Evolutionary conservation across 2,113 vertebrate genomes (phyloP).

Genomic region (Dermatemys mawii): DNA sequence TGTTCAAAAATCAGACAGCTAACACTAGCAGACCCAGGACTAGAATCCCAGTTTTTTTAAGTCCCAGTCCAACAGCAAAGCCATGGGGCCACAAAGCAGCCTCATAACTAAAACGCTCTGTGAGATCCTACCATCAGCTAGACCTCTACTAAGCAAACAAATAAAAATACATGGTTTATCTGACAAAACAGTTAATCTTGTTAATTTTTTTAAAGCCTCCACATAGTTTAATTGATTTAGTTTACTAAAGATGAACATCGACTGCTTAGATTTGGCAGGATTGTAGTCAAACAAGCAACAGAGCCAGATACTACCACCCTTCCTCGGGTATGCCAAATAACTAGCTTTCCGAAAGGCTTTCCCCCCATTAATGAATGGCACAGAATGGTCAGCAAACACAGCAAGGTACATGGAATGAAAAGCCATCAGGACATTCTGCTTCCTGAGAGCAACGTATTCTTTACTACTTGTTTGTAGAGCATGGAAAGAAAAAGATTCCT

Average conservation of each 20-base stretch:
- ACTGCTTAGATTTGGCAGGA: accelerated
- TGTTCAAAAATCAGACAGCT: not conserved
- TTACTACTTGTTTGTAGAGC: constrained; percentile 34
- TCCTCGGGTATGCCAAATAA: not conserved
- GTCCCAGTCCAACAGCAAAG: not conserved
- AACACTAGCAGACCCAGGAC: not conserved
- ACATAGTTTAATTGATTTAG: not conserved
- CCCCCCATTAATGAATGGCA: not conserved
- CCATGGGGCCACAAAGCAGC: not conserved
- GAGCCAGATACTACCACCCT: accelerated
- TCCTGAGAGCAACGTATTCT: constrained; percentile 43
- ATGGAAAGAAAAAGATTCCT: constrained; percentile 34
- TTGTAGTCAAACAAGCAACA: not conserved
- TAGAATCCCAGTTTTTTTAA: not conserved
- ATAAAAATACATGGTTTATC: not conserved
- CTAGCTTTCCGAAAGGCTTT: not conserved
- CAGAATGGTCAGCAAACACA: constrained; percentile 7
- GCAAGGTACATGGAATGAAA: constrained; percentile 36
- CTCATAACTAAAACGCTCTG: not conserved
- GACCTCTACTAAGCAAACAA: too few relatives aligned
- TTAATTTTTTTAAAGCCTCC: not conserved
- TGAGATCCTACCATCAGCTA: not conserved
- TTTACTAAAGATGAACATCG: not conserved
- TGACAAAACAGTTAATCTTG: not conserved
- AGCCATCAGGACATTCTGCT: constrained; percentile 7